Percentiles rank a stretch among this genome's conserved stretches.
Conservation (phyloP, 2,113 vertebrate genomes). For the Montifringilla adamsi region DNA sequence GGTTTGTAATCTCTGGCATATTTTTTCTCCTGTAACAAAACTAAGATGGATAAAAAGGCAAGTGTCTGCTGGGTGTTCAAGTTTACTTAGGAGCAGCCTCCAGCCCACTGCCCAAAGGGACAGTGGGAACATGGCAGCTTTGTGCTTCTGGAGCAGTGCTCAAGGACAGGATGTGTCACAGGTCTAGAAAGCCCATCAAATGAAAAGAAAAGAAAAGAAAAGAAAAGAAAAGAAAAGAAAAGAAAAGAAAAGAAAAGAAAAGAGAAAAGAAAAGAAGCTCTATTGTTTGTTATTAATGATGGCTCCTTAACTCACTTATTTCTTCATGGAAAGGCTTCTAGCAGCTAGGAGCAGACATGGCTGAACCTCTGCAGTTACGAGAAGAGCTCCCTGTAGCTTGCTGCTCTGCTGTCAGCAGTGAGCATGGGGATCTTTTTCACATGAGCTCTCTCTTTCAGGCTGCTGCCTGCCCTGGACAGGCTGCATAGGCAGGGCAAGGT, state of each 20-base stretch:
- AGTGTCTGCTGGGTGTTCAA: not conserved
- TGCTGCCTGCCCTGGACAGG: not conserved
- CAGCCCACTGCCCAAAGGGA: not conserved
- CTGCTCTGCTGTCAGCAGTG: not conserved
- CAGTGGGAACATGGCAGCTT: not conserved
- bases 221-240: not conserved
- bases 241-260: too few species aligned
- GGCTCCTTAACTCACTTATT: not conserved
- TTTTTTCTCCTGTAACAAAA: not conserved
- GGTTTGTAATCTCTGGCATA: not conserved
- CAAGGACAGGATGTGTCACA: not conserved
- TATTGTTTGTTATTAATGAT: not conserved
- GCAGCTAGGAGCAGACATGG: not conserved
- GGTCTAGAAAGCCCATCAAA: not conserved
- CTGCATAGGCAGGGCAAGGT: not conserved
- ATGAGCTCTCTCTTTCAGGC: rapidly evolving
- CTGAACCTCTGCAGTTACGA: not conserved
- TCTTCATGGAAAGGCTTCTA: not conserved
- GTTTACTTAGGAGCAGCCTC: not conserved
- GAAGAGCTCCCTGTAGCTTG: not conserved
- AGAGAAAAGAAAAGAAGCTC: not conserved
- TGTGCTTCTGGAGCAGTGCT: not conserved
- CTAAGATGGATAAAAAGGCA: not conserved
- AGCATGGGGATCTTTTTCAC: rapidly evolving
- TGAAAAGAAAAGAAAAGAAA: not conserved